These are phyloP conservation scores for Brevimyrus niger DNA, from an alignment of 2,113 vertebrate genomes.

Conservation along the genomic window DNA sequence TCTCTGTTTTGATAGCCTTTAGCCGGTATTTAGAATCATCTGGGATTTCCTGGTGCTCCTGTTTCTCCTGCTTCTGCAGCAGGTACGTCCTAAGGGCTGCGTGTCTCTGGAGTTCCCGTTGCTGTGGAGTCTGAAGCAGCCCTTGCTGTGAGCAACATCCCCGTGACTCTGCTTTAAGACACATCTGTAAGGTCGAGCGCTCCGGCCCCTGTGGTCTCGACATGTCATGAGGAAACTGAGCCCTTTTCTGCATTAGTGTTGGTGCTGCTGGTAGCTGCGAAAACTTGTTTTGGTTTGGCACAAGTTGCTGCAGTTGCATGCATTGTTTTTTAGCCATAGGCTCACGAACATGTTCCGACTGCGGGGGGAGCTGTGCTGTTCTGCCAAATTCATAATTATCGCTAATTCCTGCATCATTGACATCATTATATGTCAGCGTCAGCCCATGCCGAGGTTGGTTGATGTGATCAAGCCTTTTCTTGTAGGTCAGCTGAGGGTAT, in stretches of 20 bases:
- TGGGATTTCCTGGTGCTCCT: conserved; percentile 59
- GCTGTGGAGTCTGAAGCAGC: conserved; percentile 57
- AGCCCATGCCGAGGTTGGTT: conserved; percentile 42
- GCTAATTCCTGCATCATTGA: background rate
- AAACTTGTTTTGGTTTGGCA: conserved; percentile 43
- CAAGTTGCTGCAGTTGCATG: conserved; percentile 26
- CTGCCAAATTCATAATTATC: background rate
- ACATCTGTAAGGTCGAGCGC: conserved; percentile 27
- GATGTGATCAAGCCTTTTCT: background rate
- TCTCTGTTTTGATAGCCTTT: conserved; percentile 72
- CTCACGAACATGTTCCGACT: conserved; percentile 63
- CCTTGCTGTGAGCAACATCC: conserved; percentile 51
- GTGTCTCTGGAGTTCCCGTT: conserved; percentile 67
- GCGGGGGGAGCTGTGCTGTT: conserved; percentile 47
- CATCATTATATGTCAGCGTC: background rate
- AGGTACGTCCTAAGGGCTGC: conserved; percentile 82
- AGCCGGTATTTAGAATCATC: conserved; percentile 45
- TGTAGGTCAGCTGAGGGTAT: background rate
- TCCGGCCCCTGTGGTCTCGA: conserved; percentile 41
- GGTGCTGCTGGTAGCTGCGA: conserved; percentile 56
- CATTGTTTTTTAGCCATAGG: conserved; percentile 57
- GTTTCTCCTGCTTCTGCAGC: conserved; percentile 75
- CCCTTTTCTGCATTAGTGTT: conserved; percentile 37
- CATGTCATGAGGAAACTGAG: conserved; percentile 47
- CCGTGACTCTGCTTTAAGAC: conserved; percentile 52